Percentiles rank a stretch among this genome's conserved stretches.
Conservation (phyloP, 1,140 invertebrate genomes). For the Metopolophium dirhodum region DNA sequence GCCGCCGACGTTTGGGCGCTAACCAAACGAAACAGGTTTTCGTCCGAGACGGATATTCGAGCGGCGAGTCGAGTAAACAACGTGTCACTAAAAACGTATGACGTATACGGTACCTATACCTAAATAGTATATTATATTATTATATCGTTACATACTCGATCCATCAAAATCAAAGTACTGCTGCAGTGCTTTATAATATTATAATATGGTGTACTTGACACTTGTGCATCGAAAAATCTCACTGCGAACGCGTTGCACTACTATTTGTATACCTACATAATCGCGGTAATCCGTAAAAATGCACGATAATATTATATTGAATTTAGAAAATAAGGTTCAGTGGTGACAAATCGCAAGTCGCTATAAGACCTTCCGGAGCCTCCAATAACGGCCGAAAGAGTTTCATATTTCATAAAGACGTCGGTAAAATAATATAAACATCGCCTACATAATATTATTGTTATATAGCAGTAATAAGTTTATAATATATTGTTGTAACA, state of each 20-base stretch:
- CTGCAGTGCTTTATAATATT: background rate
- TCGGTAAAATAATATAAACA: background rate
- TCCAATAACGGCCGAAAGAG: background rate
- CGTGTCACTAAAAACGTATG: background rate
- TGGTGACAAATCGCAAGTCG: too few relatives aligned
- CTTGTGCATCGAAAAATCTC: background rate
- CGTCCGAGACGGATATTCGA: background rate
- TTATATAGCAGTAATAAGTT: background rate
- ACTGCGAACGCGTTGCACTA: background rate
- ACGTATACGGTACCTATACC: background rate
- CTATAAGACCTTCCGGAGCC: background rate
- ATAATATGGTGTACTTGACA: background rate
- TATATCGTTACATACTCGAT: background rate
- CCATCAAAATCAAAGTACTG: background rate
- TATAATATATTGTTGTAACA: background rate
- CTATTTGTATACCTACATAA: too few relatives aligned
- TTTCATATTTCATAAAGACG: background rate
- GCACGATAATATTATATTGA: too few relatives aligned
- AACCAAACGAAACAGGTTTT: conserved; percentile 17
- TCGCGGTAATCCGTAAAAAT: background rate
- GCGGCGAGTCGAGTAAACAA: background rate
- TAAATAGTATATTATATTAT: background rate
- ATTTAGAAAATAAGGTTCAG: too few relatives aligned
- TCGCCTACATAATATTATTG: background rate
- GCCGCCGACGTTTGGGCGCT: background rate